Evolutionary conservation across 2,113 vertebrate species (phyloP).

Genomic region (Naja naja): DNA sequence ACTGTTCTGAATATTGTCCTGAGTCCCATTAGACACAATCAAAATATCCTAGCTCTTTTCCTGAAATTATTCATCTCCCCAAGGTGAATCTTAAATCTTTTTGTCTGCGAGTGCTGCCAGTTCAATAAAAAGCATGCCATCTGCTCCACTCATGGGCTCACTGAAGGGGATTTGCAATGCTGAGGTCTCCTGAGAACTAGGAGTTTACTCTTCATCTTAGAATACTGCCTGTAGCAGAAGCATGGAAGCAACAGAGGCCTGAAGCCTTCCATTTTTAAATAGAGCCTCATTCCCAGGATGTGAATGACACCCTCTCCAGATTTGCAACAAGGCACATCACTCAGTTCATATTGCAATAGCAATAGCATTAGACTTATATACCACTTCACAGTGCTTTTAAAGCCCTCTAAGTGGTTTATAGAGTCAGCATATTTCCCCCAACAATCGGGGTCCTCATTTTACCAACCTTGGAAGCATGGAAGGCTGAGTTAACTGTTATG

Average conservation of each 20-base stretch:
- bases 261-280: background rate
- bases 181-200: constrained; percentile 9
- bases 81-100: constrained; percentile 25
- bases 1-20: background rate
- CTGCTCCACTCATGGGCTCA: background rate
- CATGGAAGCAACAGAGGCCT: background rate
- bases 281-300: background rate
- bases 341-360: background rate
- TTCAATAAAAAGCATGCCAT: constrained; percentile 9
- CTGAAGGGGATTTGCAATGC: background rate
- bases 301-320: background rate
- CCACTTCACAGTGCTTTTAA: too few relatives aligned
- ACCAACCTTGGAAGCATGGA: too few relatives aligned
- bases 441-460: too few relatives aligned
- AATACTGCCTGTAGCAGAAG: background rate
- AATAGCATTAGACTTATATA: too few relatives aligned
- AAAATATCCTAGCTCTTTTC: background rate
- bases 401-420: too few relatives aligned
- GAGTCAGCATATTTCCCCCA: too few relatives aligned
- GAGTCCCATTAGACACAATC: constrained; percentile 15
- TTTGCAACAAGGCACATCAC: background rate
- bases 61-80: background rate
- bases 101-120: constrained; percentile 16
- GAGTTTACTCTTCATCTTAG: background rate
- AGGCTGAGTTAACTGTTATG: too few relatives aligned